Evolutionary conservation across 1,140 invertebrate species (phyloP), one percentile per base, ranked within the genome.

Genomic region (Leptoteleia sp.): DNA sequence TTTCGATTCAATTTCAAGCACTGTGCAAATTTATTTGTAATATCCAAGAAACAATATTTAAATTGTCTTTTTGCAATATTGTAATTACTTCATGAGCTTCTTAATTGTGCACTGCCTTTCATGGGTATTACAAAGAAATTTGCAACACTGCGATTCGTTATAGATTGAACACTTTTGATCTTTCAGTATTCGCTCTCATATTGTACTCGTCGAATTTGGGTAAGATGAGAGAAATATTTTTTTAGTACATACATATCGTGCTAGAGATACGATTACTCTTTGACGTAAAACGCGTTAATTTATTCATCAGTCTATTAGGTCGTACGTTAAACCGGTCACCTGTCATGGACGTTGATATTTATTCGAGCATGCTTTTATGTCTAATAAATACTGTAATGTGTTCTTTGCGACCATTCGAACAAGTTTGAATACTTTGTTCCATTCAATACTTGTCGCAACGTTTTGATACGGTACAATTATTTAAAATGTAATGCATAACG

Each of bases 241-340:
- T 84, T 84, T 85, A 85, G 82, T 85, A 82, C 64, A 85, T 85
- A 85, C 84, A 85, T 85, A 85, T 85, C 84, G 81, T 82, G 37
- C 80, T 85, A 85, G 82, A 79, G 55, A 77, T 85, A 85, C 83
- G 76, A 83, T 76, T 77, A 61, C 15, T 52, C 37, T 54, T 50
- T 16, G 3, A 68, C 16, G 16, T 57, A 35, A 48, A 45, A 31
- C 19, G 52, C 45, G 40, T 55, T 55, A 1, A 47, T 55, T 54
- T 47, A 25, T 45, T 55, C 1, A 12, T 50, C 8, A 13, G 54
- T 40, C 40, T 8, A 64, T 70, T 71, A 65, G 35, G 13, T 43
- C 17, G 12, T 62, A 29, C 29, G 57, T 22, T 48, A 25, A 45
- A 52, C 33, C 45, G 42, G 61, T 59, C 52, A 67, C 45, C 52